These are phyloP conservation scores for Pitta sordida DNA, from an alignment of 2,113 vertebrate genomes.

Conservation along the genomic window DNA sequence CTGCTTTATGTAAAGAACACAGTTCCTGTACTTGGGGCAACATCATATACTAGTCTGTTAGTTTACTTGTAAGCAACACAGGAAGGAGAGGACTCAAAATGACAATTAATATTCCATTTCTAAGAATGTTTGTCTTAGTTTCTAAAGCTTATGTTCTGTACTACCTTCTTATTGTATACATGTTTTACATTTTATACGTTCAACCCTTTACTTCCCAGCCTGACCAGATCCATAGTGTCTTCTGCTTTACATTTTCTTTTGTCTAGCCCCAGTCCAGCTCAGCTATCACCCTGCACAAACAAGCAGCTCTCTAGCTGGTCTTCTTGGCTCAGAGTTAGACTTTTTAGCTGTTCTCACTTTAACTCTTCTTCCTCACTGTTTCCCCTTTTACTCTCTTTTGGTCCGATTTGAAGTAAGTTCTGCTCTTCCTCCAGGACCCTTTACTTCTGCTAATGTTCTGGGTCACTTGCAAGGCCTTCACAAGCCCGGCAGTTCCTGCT, in stretches of 20 bases:
- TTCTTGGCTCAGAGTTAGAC: background rate
- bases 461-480: background rate
- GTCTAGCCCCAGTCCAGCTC: background rate
- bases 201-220: background rate
- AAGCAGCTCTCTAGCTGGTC: background rate
- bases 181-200: too few relatives aligned
- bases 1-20: background rate
- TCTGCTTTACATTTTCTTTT: background rate
- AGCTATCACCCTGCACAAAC: background rate
- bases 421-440: background rate
- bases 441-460: constrained; percentile 33
- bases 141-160: background rate
- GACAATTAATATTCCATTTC: background rate
- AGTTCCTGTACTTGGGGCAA: background rate
- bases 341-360: background rate
- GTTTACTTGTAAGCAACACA: background rate
- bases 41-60: background rate
- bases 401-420: background rate
- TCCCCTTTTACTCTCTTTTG: background rate
- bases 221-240: background rate
- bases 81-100: background rate
- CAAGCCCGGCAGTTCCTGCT: constrained; percentile 48
- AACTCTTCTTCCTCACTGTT: background rate
- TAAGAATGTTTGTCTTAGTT: background rate
- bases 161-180: background rate